Evolutionary conservation across 2,888 invertebrate species (phyloP).

Genomic region (Cenopis cana): DNA sequence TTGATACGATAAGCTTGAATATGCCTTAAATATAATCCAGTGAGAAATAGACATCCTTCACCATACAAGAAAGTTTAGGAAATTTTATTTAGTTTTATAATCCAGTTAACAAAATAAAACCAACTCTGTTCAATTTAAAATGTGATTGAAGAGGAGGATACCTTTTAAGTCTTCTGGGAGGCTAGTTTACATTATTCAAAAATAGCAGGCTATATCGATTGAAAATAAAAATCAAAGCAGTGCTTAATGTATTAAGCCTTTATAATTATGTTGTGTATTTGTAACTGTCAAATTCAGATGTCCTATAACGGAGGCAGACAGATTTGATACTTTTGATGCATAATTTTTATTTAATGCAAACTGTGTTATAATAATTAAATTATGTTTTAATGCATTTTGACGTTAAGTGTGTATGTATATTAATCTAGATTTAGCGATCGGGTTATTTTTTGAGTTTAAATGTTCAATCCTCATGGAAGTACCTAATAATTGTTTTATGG

Average conservation of each 20-base stretch:
- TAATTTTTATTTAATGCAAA: conserved; percentile 16
- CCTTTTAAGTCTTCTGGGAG: too few species aligned
- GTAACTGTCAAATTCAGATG: not conserved
- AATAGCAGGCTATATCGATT: not conserved
- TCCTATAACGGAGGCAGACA: not conserved
- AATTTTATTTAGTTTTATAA: too few species aligned
- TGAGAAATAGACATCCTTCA: not conserved
- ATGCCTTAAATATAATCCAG: conserved; percentile 66
- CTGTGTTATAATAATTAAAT: conserved; percentile 14
- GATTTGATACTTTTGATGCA: not conserved
- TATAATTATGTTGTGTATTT: conserved; percentile 11
- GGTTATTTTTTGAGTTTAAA: conserved; percentile 16
- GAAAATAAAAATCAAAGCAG: not conserved
- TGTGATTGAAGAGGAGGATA: too few species aligned
- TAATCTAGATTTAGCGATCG: conserved; percentile 25
- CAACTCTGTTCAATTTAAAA: too few species aligned
- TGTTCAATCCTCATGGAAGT: conserved; percentile 9
- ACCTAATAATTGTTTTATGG: conserved; percentile 13
- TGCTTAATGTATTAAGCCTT: not conserved
- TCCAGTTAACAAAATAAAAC: too few species aligned
- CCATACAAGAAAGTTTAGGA: too few species aligned
- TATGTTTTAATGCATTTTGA: conserved; percentile 2
- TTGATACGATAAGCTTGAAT: conserved; percentile 81
- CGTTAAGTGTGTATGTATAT: conserved; percentile 18
- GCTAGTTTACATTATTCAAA: not conserved